These are phyloP conservation scores for Myiopsitta monachus DNA, from an alignment of 2,113 vertebrate genomes.

Conservation along the genomic window DNA sequence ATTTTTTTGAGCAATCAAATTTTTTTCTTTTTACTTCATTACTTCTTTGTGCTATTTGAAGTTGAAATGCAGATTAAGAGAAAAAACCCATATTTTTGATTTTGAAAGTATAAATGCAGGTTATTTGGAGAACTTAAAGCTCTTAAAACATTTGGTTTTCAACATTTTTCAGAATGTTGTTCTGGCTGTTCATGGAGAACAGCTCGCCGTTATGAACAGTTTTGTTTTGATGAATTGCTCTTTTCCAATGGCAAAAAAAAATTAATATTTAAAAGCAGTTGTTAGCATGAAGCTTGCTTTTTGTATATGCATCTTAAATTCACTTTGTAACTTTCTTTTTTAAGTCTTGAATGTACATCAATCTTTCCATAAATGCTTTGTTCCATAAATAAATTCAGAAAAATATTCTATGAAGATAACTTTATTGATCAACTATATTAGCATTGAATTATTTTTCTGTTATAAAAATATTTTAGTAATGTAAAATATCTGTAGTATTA, in stretches of 20 bases:
- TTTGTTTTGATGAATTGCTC: background rate
- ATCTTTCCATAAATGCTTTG: background rate
- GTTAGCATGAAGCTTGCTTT: background rate
- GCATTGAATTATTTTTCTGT: background rate
- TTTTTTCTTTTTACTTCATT: background rate
- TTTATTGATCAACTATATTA: background rate
- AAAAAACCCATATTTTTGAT: rapidly evolving
- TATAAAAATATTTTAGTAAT: background rate
- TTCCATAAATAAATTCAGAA: background rate
- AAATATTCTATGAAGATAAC: background rate
- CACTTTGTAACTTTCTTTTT: background rate
- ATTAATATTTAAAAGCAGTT: background rate
- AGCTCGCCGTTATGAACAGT: background rate
- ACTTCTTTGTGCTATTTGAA: background rate
- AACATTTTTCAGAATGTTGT: background rate
- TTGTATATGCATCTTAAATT: background rate
- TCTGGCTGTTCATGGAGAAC: background rate
- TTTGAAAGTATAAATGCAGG: background rate
- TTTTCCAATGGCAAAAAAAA: background rate
- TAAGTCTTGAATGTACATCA: background rate
- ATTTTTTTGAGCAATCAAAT: background rate
- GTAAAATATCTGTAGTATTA: background rate
- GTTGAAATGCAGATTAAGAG: background rate
- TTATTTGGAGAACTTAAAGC: background rate
- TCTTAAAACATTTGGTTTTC: background rate